A percentile compares a stretch with the other conserved stretches of the same genome.
phyloP scores from a whole-genome alignment of 2,888 invertebrate species.

The Stegana nigrithorax region DNA sequence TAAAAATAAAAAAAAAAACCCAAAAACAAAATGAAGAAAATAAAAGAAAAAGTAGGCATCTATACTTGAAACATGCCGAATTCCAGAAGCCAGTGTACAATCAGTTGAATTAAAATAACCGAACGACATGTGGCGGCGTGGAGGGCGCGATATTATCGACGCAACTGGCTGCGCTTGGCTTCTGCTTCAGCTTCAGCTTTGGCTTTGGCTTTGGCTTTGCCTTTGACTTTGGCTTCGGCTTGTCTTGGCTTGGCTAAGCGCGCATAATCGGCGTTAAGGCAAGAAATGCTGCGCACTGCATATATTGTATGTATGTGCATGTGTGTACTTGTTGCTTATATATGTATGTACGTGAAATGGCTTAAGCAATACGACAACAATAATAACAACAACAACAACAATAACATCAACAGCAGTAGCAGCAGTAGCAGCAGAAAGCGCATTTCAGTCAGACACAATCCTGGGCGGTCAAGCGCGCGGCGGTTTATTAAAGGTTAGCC shows the following conservation, averaged over 20 bases:
- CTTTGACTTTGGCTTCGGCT: too few relatives aligned
- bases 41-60: neutral
- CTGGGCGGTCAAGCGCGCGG: conserved; percentile 36
- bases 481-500: conserved; percentile 29
- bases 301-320: too few relatives aligned
- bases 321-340: neutral
- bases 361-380: too few relatives aligned
- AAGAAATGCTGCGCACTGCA: too few relatives aligned
- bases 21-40: neutral
- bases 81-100: conserved; percentile 63
- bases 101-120: conserved; percentile 61
- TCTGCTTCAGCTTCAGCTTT: too few relatives aligned
- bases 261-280: conserved; percentile 14
- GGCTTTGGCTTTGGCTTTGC: too few relatives aligned
- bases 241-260: too few relatives aligned
- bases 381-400: neutral
- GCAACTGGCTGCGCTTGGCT: conserved; percentile 22
- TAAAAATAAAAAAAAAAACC: neutral
- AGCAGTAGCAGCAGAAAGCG: neutral
- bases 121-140: conserved; percentile 32
- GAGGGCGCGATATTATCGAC: conserved; percentile 53
- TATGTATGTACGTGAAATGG: too few relatives aligned
- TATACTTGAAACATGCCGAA: conserved; percentile 57
- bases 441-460: conserved; percentile 45
- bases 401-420: neutral